A percentile compares a stretch with the other conserved stretches of the same genome.
Conservation (phyloP, 2,797 vertebrate species). For the Clamator glandarius region DNA sequence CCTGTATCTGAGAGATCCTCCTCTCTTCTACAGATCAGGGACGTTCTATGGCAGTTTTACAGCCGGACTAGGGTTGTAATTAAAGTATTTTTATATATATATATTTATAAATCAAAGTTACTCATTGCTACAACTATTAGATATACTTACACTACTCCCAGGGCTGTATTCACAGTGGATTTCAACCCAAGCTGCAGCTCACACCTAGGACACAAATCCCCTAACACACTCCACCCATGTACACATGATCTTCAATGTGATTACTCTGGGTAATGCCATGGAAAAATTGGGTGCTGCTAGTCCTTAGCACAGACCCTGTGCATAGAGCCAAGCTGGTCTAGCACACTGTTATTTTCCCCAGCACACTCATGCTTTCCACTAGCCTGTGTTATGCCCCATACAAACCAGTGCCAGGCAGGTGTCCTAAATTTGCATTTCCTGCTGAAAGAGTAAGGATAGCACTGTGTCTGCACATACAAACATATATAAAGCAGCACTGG, state of each 20-base stretch:
- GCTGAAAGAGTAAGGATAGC: not conserved
- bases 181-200: not conserved
- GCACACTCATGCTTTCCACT: not conserved
- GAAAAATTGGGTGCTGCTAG: not conserved
- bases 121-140: not conserved
- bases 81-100: not conserved
- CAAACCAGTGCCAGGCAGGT: not conserved
- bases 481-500: not conserved
- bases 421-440: not conserved
- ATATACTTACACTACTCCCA: not conserved
- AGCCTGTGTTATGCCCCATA: not conserved
- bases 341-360: not conserved
- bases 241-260: not conserved
- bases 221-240: rapidly evolving
- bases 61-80: not conserved
- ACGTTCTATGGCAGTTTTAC: not conserved
- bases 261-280: not conserved
- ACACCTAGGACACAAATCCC: too few relatives aligned
- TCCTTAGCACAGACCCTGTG: not conserved
- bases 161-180: not conserved
- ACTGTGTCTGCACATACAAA: too few relatives aligned
- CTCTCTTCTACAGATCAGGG: not conserved
- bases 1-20: not conserved
- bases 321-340: not conserved
- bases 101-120: not conserved